A percentile compares a stretch with the other conserved stretches of the same genome.
Evolutionary conservation across 2,888 invertebrate species (phyloP).

Genomic region (Drosophila rellima): DNA sequence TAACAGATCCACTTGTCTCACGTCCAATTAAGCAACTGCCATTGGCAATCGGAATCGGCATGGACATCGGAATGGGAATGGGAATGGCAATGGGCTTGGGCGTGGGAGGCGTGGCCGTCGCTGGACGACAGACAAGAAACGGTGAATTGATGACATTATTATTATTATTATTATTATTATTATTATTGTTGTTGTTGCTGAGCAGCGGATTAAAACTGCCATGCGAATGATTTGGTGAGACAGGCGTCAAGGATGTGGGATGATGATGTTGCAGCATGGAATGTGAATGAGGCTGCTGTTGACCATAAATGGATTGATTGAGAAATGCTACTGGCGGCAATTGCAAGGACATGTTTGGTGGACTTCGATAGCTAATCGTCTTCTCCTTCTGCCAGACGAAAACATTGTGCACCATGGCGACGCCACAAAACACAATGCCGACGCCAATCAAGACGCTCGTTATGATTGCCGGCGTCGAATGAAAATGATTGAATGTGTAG

Average conservation of each 20-base stretch:
- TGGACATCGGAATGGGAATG: slow-evolving; percentile 29
- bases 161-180: too few species aligned
- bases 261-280: slow-evolving; percentile 61
- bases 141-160: slow-evolving; percentile 80
- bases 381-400: slow-evolving; percentile 97
- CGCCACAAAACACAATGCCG: slow-evolving; percentile 96
- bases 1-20: slow-evolving; percentile 88
- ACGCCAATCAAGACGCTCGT: slow-evolving; percentile 96
- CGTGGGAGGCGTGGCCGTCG: slow-evolving; percentile 86
- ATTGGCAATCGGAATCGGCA: too few species aligned
- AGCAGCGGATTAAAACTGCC: slow-evolving; percentile 85
- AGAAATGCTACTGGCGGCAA: slow-evolving; percentile 5
- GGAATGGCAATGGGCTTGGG: slow-evolving; percentile 78
- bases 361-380: slow-evolving; percentile 90
- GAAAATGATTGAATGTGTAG: slow-evolving; percentile 96
- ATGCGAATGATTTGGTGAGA: slow-evolving; percentile 86
- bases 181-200: slow-evolving; percentile 63
- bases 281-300: slow-evolving; percentile 37
- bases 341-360: slow-evolving; percentile 63
- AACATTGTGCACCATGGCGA: slow-evolving; percentile 97
- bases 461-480: slow-evolving; percentile 95
- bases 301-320: slow-evolving; percentile 39
- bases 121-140: slow-evolving; percentile 80
- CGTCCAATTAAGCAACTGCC: slow-evolving; percentile 60
- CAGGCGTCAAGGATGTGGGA: slow-evolving; percentile 85